Conservation (phyloP, 1,140 invertebrate genomes). For the Caerostris darwini region DNA sequence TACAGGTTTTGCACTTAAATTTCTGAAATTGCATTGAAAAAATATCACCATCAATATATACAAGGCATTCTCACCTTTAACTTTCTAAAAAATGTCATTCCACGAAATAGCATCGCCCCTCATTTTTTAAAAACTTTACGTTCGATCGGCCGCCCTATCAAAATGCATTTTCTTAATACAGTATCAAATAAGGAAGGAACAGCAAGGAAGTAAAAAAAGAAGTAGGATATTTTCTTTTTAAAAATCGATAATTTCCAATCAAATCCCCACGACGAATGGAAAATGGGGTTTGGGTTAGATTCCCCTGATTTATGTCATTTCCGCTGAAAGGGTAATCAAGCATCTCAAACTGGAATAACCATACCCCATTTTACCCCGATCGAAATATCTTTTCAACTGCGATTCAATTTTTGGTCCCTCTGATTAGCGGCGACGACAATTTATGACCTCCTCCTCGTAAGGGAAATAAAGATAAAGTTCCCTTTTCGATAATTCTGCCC, state of each 20-base stretch:
- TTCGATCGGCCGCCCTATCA: background rate
- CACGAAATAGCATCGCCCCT: too few relatives aligned
- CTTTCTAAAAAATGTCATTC: too few relatives aligned
- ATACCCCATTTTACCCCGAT: background rate
- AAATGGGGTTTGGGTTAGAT: background rate
- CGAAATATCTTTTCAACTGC: slow-evolving; percentile 7
- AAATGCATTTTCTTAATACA: slow-evolving; percentile 35
- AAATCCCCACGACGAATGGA: background rate
- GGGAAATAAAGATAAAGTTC: background rate
- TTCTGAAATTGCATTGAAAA: too few relatives aligned
- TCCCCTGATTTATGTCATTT: slow-evolving; percentile 18
- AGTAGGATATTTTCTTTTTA: slow-evolving; percentile 26
- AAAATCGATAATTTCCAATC: slow-evolving; percentile 38
- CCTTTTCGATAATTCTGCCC: slow-evolving; percentile 12
- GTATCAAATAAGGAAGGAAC: background rate
- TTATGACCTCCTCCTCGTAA: background rate
- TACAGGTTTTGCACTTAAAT: too few relatives aligned
- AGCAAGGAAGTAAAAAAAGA: background rate
- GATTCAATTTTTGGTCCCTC: background rate
- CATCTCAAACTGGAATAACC: slow-evolving; percentile 23
- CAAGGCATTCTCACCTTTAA: too few relatives aligned
- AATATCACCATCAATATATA: too few relatives aligned
- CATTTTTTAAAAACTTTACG: too few relatives aligned
- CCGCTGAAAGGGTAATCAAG: slow-evolving; percentile 15
- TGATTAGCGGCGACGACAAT: background rate